phyloP scores from a whole-genome alignment of 1,140 invertebrate species.

The Luehdorfia chinensis region DNA sequence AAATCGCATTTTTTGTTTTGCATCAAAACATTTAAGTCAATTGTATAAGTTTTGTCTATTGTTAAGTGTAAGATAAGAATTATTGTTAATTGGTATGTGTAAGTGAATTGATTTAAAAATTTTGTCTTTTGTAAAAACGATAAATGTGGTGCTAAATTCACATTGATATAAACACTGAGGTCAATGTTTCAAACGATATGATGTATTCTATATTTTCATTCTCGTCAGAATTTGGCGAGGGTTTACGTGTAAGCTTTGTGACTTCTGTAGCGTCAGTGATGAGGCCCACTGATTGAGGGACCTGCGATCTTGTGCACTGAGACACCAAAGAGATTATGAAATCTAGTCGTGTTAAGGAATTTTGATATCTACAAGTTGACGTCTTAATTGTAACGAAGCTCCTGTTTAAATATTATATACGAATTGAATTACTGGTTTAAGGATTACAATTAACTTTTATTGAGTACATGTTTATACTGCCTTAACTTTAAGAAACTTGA shows the following conservation, averaged over 20 bases:
- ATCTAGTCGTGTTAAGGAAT: background rate
- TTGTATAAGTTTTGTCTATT: background rate
- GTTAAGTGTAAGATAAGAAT: background rate
- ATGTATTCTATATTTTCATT: too few relatives aligned
- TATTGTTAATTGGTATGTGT: conserved; percentile 9
- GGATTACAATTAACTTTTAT: too few relatives aligned
- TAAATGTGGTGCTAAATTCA: background rate
- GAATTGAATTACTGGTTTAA: too few relatives aligned
- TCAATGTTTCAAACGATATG: background rate
- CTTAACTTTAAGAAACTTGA: too few relatives aligned
- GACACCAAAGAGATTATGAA: conserved; percentile 5
- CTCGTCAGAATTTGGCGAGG: too few relatives aligned
- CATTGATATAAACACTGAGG: background rate
- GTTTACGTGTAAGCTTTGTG: background rate
- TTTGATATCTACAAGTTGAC: background rate
- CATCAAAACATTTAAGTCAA: conserved; percentile 42
- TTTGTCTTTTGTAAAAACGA: background rate
- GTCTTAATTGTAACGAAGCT: background rate
- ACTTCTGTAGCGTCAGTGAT: too few relatives aligned
- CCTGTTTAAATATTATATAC: too few relatives aligned
- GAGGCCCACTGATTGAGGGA: too few relatives aligned
- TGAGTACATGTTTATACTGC: too few relatives aligned
- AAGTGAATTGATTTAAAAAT: background rate
- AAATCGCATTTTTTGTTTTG: conserved; percentile 54
- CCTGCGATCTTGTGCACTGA: too few relatives aligned